A percentile compares a stretch with the other conserved stretches of the same genome.
phyloP scores from a whole-genome alignment of 2,888 invertebrate genomes.

The Protonemura montana region DNA sequence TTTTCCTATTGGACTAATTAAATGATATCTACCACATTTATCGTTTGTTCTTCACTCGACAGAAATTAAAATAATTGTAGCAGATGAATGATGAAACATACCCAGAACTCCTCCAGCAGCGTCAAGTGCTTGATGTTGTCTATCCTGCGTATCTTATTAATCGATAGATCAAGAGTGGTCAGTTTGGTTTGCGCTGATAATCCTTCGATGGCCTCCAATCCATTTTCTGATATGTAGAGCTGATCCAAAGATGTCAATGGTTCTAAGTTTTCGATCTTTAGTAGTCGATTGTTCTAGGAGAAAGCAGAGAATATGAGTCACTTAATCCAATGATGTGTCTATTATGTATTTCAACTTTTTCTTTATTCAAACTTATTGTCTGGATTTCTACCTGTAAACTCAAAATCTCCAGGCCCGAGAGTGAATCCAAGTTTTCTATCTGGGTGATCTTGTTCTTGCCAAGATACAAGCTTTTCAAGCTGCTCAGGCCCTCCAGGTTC shows the following conservation, averaged over 20 bases:
- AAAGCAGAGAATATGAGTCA: slow-evolving; percentile 23
- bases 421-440: slow-evolving; percentile 80
- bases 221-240: slow-evolving; percentile 94
- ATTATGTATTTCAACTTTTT: no score
- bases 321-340: no score
- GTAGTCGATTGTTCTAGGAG: slow-evolving; percentile 80
- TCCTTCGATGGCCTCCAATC: slow-evolving; percentile 80
- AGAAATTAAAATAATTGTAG: no score
- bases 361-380: no score
- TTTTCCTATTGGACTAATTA: no score
- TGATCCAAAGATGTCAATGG: slow-evolving; percentile 78
- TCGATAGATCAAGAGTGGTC: slow-evolving; percentile 89
- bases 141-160: slow-evolving; percentile 82
- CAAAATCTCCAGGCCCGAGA: slow-evolving; percentile 78
- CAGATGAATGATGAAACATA: slow-evolving; percentile 56
- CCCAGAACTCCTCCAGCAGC: slow-evolving; percentile 95
- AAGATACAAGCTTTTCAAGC: slow-evolving; percentile 81
- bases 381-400: slow-evolving; percentile 74
- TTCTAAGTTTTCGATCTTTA: slow-evolving; percentile 85
- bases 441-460: slow-evolving; percentile 95
- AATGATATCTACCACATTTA: no score
- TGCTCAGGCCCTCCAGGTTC: slow-evolving; percentile 78
- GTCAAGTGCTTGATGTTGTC: slow-evolving; percentile 79
- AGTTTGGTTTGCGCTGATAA: slow-evolving; percentile 73
- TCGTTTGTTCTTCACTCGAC: no score